Base-by-base conservation (phyloP, 2,888 invertebrate genomes). In the Leistus spinibarbis region DNA sequence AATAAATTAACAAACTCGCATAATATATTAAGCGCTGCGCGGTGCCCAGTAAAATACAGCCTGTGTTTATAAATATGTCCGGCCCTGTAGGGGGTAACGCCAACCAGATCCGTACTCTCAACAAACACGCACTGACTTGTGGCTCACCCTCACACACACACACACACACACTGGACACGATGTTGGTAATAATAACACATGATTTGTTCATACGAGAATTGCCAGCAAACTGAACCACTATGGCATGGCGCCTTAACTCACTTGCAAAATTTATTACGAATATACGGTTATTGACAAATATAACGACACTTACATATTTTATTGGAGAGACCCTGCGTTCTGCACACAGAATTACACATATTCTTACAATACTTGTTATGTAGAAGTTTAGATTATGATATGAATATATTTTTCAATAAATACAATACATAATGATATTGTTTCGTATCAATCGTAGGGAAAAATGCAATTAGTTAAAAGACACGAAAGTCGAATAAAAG, bases 1-100 rank as follows among this genome's bases (percentile, higher is more conserved):
- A 81, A 82, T 83, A 82, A 82, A 82, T 82, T 82, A 82, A 80
- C 79, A 76, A 78, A 71, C 77, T 79, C 77, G 77, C 79, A 79
- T 81, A 79, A 73, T 60, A 67, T 73, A 73, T 73, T 62, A 62
- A 40, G 70, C 56, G 57, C 27, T 66, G 54, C 5, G 66, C 69
- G 40, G 27, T 60, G 60, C 63, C 10, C 54, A 19, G 72, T 73
- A 63, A 73, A 73, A 73, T 73, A 73, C 73, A 73, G 60, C 60
- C 24, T 40, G 67, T 73, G 73, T 73, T 73, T 73, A 73, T 73
- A 73, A 73, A 73, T 73, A 73, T 73, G 73, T 73, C 67, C 67
- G 73, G 67, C 67, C 67, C 73, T 67, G 73, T 67, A 62, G 73
- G 73, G 67, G 73, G 73, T 40, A 56, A 64, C 24, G 27, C 27